Evolutionary conservation across 2,888 invertebrate species (phyloP).

Genomic region (Aphodius granarius): DNA sequence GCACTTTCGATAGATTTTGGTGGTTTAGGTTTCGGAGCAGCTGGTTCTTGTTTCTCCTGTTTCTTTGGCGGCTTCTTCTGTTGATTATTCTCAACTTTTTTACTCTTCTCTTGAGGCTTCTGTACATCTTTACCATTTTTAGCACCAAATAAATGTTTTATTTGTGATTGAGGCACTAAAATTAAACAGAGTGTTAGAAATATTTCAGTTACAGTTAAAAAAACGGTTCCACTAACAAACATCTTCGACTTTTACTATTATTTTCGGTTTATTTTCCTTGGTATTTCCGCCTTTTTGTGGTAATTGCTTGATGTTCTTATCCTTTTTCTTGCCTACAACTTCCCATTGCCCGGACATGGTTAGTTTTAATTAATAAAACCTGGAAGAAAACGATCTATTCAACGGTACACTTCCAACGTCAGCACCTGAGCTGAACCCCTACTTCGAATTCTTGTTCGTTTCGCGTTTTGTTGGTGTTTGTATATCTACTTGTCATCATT

Average conservation of each 20-base stretch:
- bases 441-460: background rate
- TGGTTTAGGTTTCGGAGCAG: slow-evolving; percentile 62
- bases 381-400: background rate
- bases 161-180: slow-evolving; percentile 70
- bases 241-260: slow-evolving; percentile 66
- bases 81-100: slow-evolving; percentile 38
- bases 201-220: background rate
- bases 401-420: slow-evolving; percentile 2
- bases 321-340: slow-evolving; percentile 70
- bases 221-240: slow-evolving; percentile 62
- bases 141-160: slow-evolving; percentile 67
- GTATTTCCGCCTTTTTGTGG: slow-evolving; percentile 55
- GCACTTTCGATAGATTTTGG: slow-evolving; percentile 69
- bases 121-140: slow-evolving; percentile 63
- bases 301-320: slow-evolving; percentile 55
- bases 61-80: slow-evolving; percentile 56
- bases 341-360: slow-evolving; percentile 67
- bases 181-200: slow-evolving; percentile 24
- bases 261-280: slow-evolving; percentile 61
- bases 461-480: slow-evolving; percentile 6
- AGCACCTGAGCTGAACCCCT: background rate
- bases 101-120: slow-evolving; percentile 56
- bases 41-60: slow-evolving; percentile 44
- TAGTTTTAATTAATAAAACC: background rate
- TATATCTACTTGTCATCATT: background rate